A percentile compares a stretch with the other conserved stretches of the same genome.
Evolutionary conservation across 2,113 vertebrate genomes (phyloP).

Genomic region (Pluvianellus socialis): DNA sequence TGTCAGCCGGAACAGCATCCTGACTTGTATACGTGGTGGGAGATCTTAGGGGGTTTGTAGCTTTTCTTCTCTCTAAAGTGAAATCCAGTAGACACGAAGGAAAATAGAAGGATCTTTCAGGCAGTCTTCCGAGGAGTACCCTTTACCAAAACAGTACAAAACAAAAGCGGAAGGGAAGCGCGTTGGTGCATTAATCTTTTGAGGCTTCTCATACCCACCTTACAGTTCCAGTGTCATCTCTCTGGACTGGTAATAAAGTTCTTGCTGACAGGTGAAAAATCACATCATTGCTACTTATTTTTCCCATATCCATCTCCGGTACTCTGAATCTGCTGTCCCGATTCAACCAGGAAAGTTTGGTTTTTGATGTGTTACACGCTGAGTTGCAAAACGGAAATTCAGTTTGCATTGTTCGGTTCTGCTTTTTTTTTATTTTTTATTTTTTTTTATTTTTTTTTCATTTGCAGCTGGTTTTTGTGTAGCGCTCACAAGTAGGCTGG

Average conservation of each 20-base stretch:
- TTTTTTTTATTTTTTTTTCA: neutral
- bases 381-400: neutral
- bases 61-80: neutral
- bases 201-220: neutral
- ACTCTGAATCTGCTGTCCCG: neutral
- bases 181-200: neutral
- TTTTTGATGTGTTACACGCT: neutral
- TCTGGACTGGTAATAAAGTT: neutral
- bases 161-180: neutral
- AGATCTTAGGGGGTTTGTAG: neutral
- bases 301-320: neutral
- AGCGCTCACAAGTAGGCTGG: neutral
- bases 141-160: neutral
- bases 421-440: neutral
- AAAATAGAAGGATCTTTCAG: neutral
- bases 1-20: neutral
- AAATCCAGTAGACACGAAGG: neutral
- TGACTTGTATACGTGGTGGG: neutral
- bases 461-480: neutral
- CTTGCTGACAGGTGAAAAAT: neutral
- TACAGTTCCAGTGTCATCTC: neutral
- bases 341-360: neutral
- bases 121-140: neutral
- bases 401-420: neutral
- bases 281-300: neutral